phyloP scores from a whole-genome alignment of 2,888 invertebrate genomes.

The Ferrisia virgata region DNA sequence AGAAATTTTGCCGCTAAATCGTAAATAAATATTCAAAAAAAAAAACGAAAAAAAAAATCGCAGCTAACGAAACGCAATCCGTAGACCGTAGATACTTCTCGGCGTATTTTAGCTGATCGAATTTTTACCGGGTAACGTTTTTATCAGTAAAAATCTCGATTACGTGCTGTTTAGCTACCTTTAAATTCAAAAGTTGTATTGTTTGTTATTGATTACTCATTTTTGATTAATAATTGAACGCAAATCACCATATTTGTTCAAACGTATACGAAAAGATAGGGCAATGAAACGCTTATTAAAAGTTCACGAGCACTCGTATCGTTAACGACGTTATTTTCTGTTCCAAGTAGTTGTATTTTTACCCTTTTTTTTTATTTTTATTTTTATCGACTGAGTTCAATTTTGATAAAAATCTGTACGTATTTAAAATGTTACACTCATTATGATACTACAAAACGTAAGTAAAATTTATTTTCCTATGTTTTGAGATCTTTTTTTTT shows the following conservation, averaged over 20 bases:
- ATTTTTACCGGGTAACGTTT: background rate
- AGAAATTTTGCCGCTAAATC: background rate
- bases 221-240: conserved; percentile 26
- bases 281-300: conserved; percentile 14
- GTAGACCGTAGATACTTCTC: background rate
- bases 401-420: background rate
- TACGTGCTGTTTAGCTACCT: background rate
- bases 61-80: background rate
- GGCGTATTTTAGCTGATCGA: background rate
- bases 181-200: background rate
- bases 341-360: background rate
- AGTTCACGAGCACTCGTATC: background rate
- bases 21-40: too few relatives aligned
- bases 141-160: conserved; percentile 5
- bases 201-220: background rate
- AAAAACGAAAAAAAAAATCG: background rate
- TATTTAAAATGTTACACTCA: background rate
- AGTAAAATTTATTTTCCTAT: background rate
- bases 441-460: conserved; percentile 5
- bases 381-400: background rate
- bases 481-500: background rate
- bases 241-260: background rate
- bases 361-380: background rate
- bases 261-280: background rate
- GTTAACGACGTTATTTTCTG: background rate